A percentile compares a stretch with the other conserved stretches of the same genome.
Conservation (phyloP, 2,888 invertebrate genomes). For the Andrena minutula region DNA sequence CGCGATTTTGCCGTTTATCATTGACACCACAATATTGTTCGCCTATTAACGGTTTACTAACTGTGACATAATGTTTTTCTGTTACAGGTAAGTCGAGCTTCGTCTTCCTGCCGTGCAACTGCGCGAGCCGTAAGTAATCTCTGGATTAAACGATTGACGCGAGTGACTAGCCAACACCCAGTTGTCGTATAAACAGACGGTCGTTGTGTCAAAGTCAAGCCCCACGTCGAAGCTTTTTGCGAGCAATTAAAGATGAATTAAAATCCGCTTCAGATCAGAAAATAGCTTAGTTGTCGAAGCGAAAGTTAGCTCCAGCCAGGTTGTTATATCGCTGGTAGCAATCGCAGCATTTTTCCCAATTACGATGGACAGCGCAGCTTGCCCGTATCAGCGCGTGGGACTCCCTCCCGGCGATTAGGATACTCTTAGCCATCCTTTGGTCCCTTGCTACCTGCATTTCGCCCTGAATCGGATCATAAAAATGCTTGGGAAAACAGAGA, state of each 20-base stretch:
- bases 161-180: not conserved
- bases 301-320: no score
- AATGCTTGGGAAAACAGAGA: slow-evolving; percentile 11
- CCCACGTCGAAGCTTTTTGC: not conserved
- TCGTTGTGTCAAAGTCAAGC: slow-evolving; percentile 15
- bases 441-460: no score
- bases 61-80: slow-evolving; percentile 39
- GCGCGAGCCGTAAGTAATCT: slow-evolving; percentile 43
- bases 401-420: no score
- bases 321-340: no score
- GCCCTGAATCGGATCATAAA: slow-evolving; percentile 14
- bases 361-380: no score
- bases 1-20: not conserved
- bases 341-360: no score
- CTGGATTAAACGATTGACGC: slow-evolving; percentile 6
- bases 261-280: no score
- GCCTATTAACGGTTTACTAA: slow-evolving; percentile 16
- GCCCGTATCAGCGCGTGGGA: no score
- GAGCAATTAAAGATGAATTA: not conserved
- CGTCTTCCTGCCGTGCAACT: not conserved
- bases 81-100: slow-evolving; percentile 66
- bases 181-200: not conserved
- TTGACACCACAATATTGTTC: not conserved
- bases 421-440: no score
- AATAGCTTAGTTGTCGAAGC: no score